phyloP scores from a whole-genome alignment of 1,140 invertebrate genomes.

The Drosophila albomicans region DNA sequence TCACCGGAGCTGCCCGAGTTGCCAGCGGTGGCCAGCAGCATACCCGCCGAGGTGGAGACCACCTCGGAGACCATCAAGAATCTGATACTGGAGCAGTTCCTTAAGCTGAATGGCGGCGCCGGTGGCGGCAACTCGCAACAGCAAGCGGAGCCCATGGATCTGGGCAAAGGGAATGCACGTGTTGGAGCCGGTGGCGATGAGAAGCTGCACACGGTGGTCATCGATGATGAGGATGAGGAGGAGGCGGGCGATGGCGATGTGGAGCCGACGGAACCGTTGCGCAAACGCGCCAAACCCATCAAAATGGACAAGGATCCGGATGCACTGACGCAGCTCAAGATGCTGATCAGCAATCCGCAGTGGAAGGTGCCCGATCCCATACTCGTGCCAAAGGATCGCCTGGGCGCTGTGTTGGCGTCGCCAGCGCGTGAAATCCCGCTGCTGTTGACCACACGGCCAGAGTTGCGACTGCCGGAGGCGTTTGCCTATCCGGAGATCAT shows the following conservation, averaged over 20 bases:
- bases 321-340: constrained; percentile 90
- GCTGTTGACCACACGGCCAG: constrained; percentile 89
- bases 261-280: constrained; percentile 86
- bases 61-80: constrained; percentile 82
- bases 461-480: constrained; percentile 89
- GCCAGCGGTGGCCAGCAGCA: constrained; percentile 62
- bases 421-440: constrained; percentile 91
- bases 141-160: constrained; percentile 88
- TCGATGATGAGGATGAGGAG: constrained; percentile 85
- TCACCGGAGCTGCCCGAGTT: constrained; percentile 50
- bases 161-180: constrained; percentile 85
- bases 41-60: constrained; percentile 74
- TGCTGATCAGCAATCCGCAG: constrained; percentile 89
- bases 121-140: constrained; percentile 39
- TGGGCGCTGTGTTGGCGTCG: constrained; percentile 89
- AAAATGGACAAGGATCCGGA: constrained; percentile 86
- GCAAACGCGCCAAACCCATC: constrained; percentile 85
- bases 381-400: constrained; percentile 90
- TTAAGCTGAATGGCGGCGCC: constrained; percentile 65
- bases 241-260: constrained; percentile 84
- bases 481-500: constrained; percentile 89
- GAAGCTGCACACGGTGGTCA: constrained; percentile 80
- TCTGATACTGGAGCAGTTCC: constrained; percentile 80
- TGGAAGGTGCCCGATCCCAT: constrained; percentile 92
- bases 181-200: constrained; percentile 83